Evolutionary conservation across 2,888 invertebrate species (phyloP), one percentile per base, ranked within the genome.

Genomic region (Belgica antarctica): DNA sequence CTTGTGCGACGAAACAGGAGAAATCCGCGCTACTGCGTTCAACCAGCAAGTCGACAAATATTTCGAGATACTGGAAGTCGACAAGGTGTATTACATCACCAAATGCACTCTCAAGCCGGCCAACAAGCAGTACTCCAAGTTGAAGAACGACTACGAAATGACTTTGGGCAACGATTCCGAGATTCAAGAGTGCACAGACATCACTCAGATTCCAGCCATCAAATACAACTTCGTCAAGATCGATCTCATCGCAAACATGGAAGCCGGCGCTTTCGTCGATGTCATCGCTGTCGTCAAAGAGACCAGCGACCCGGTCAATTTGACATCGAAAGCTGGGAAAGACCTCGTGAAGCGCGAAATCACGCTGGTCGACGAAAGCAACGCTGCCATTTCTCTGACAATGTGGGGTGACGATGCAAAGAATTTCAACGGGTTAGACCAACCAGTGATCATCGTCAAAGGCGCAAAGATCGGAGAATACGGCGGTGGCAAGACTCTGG

Each of bases 61-160:
- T 78, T 96, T 87, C 78, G 90, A 94, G 74, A 84, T 90, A 82
- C 83, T 98, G 74, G 90, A 97, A 84, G 89, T 93, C 1, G 89
- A 90, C 74, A 89, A 89, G 79, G 87, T 96, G 0, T 99, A 95
- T 78, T 94, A 87, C 77, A 87, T 99, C 72, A 89, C 90, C 59
- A 88, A 89, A 72, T 92, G 91, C 72, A 82, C 83, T 59, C 79
- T 98, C n/a, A 97, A 97, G 78, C 86, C 92, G 1, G 97, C 98
- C 0, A 97, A 99, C 79, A 96, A 95, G 77, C 89, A 92, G 76
- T 99, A 85, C 78, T 84, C 86, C 31, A 85, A 82, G 36, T 79
- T 96, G 4, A 91, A 92, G 73, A 95, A 97, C 77, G 97, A 98
- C 77, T 99, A 97, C 76, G 99, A 99, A 79, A 90, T 99, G 89